Conservation (phyloP, 2,113 vertebrate species). For the Burhinus oedicnemus region DNA sequence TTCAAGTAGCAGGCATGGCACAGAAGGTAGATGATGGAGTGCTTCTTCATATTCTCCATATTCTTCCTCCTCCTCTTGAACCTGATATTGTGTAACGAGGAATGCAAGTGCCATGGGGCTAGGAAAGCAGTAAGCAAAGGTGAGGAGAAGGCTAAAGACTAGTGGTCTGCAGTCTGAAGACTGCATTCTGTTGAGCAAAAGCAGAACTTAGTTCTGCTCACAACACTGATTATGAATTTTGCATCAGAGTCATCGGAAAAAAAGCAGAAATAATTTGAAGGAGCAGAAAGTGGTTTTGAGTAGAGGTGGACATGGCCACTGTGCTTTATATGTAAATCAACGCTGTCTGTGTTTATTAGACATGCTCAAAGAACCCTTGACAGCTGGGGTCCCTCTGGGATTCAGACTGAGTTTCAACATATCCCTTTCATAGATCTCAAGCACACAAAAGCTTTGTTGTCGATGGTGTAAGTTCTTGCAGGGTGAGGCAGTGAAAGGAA, state of each 20-base stretch:
- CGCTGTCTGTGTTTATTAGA: neutral
- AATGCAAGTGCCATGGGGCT: neutral
- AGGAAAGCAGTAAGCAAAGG: neutral
- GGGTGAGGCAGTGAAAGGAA: neutral
- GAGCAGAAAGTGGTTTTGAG: neutral
- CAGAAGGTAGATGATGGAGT: accelerated
- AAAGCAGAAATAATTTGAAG: neutral
- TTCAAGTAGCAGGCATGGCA: neutral
- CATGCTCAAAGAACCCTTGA: neutral
- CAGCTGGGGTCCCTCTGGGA: neutral
- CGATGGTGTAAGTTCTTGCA: neutral
- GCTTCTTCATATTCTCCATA: neutral
- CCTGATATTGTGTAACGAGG: neutral
- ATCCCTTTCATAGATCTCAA: neutral
- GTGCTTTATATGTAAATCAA: neutral
- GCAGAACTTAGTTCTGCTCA: neutral
- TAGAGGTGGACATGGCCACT: neutral
- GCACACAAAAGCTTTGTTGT: neutral
- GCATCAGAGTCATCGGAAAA: neutral
- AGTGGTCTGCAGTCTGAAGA: neutral
- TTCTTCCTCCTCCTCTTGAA: neutral
- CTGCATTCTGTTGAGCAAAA: neutral
- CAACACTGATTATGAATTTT: neutral
- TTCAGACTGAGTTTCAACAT: neutral
- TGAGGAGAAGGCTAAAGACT: neutral